A percentile compares a stretch with the other conserved stretches of the same genome.
Conservation (phyloP, 2,113 vertebrate genomes). For the Phyllopteryx taeniolatus region DNA sequence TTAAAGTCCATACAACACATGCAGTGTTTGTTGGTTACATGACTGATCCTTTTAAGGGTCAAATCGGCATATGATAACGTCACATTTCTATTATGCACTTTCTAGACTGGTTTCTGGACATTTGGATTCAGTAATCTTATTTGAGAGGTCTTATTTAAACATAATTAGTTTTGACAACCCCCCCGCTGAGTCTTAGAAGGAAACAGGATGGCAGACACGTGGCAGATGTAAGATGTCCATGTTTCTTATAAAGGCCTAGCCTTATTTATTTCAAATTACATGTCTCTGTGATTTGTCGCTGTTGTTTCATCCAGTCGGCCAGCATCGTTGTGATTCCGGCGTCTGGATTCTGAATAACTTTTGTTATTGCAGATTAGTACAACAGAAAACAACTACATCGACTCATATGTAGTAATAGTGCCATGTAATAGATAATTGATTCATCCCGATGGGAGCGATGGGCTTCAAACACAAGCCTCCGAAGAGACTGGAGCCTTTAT, state of each 20-base stretch:
- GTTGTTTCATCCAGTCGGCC: conserved; percentile 24
- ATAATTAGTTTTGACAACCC: background rate
- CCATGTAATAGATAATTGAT: too few species aligned
- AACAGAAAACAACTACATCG: too few species aligned
- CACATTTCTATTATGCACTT: conserved; percentile 2
- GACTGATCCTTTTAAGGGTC: conserved; percentile 29
- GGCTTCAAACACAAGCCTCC: too few species aligned
- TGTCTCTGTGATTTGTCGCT: conserved; percentile 16
- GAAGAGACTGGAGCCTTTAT: too few species aligned
- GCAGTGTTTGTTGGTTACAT: conserved; percentile 40
- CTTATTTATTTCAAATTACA: conserved; percentile 44
- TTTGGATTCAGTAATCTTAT: conserved; percentile 1
- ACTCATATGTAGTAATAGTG: too few species aligned
- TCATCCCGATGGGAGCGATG: too few species aligned
- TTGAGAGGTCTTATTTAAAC: conserved; percentile 6
- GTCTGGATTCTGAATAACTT: too few species aligned
- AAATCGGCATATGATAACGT: conserved; percentile 32
- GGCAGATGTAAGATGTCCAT: conserved; percentile 5
- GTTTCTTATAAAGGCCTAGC: conserved; percentile 7
- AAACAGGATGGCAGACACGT: conserved; percentile 10
- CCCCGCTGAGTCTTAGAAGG: background rate
- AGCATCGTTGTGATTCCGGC: too few species aligned
- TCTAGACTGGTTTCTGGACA: background rate
- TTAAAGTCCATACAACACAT: background rate
- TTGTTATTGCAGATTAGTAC: too few species aligned